These are phyloP conservation scores for Paradoxurus hermaphroditus DNA, from an alignment of 2,113 vertebrate genomes.

Conservation along the genomic window DNA sequence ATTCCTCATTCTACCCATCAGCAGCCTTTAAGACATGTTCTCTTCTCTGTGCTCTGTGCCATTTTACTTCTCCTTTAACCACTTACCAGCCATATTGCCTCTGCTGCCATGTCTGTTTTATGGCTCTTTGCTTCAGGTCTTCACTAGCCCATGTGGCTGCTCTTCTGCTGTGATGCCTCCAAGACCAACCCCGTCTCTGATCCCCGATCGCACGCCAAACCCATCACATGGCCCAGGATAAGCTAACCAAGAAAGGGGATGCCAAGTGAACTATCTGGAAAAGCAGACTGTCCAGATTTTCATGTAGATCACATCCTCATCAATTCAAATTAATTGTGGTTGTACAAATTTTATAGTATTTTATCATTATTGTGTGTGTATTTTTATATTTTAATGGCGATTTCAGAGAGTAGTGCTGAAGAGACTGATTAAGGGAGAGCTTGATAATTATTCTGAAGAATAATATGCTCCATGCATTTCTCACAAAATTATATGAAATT, in stretches of 20 bases:
- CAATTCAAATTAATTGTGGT: background rate
- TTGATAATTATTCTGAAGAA: slow-evolving; percentile 21
- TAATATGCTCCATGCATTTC: background rate
- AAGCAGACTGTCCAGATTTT: background rate
- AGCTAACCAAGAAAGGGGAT: background rate
- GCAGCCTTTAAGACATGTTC: too few species aligned
- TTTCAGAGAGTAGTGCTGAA: background rate
- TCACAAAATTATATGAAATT: slow-evolving; percentile 41
- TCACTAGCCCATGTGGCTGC: background rate
- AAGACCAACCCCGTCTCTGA: background rate
- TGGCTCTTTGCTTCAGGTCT: background rate
- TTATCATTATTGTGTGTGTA: background rate
- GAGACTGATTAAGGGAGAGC: background rate
- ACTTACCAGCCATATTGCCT: background rate
- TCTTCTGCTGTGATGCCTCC: background rate
- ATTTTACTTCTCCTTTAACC: background rate
- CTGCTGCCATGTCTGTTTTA: background rate
- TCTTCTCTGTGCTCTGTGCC: background rate
- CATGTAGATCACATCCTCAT: background rate
- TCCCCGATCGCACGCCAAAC: background rate
- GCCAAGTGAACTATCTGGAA: background rate
- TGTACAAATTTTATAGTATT: background rate
- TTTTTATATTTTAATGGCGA: background rate
- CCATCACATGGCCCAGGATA: background rate
- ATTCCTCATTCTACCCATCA: background rate